Conservation (phyloP, 1,140 invertebrate species). For the Monochamus saltuarius region DNA sequence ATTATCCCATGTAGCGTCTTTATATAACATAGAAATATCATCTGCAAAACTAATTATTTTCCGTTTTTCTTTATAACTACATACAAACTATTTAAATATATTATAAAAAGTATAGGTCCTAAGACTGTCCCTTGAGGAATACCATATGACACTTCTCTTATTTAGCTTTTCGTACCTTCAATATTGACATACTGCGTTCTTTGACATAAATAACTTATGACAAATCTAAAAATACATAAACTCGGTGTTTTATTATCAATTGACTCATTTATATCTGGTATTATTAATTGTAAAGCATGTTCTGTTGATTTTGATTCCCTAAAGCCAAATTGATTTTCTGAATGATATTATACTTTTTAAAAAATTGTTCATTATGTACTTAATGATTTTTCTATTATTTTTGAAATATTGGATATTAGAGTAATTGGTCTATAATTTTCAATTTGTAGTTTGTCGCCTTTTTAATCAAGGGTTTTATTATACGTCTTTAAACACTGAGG, state of each 20-base stretch:
- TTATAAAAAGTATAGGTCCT: too few species aligned
- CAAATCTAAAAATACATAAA: too few species aligned
- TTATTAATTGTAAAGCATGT: slow-evolving; percentile 6
- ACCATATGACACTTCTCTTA: too few species aligned
- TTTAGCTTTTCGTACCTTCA: too few species aligned
- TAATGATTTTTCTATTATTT: slow-evolving; percentile 8
- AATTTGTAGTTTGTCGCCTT: background rate
- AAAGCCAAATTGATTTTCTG: slow-evolving; percentile 7
- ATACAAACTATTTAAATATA: too few species aligned
- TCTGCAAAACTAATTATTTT: too few species aligned
- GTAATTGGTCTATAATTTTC: slow-evolving; percentile 14
- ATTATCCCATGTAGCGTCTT: too few species aligned
- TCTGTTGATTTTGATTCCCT: slow-evolving; percentile 4
- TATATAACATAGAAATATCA: too few species aligned
- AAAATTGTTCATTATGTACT: background rate
- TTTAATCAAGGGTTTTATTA: slow-evolving; percentile 14
- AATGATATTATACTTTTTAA: background rate
- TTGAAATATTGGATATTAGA: slow-evolving; percentile 8
- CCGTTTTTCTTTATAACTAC: too few species aligned
- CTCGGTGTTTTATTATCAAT: background rate
- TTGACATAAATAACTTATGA: too few species aligned
- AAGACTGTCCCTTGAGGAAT: too few species aligned
- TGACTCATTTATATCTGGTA: background rate
- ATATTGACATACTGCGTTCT: too few species aligned
- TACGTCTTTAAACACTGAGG: slow-evolving; percentile 3